phyloP scores from a whole-genome alignment of 2,113 vertebrate genomes.

The Trematocara variabile region DNA sequence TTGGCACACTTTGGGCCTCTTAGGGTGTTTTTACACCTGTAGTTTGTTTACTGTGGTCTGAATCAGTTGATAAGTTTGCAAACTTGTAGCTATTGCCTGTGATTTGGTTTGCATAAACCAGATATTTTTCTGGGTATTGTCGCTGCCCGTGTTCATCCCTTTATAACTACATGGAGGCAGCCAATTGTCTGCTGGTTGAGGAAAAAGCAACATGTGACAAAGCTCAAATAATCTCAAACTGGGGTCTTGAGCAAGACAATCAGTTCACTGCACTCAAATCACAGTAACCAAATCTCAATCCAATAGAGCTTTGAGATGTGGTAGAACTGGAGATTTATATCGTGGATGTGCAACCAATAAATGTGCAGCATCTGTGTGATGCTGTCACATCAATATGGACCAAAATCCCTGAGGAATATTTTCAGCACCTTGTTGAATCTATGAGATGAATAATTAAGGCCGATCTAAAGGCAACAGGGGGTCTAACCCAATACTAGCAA shows the following conservation, averaged over 20 bases:
- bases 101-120: not conserved
- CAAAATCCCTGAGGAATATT: not conserved
- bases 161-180: not conserved
- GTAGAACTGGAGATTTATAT: not conserved
- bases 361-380: not conserved
- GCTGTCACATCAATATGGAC: not conserved
- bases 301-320: not conserved
- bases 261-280: not conserved
- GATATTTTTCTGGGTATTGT: not conserved
- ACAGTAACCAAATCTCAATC: not conserved
- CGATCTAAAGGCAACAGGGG: not conserved
- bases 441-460: not conserved
- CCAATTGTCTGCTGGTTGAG: not conserved
- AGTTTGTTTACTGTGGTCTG: not conserved
- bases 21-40: not conserved
- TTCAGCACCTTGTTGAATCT: not conserved
- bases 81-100: not conserved
- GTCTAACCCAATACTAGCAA: not conserved
- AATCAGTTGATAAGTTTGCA: not conserved
- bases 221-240: not conserved
- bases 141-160: not conserved
- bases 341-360: not conserved
- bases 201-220: not conserved
- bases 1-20: not conserved
- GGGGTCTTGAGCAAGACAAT: not conserved